Conservation (phyloP, 2,113 vertebrate genomes). For the Limnothrissa miodon region DNA sequence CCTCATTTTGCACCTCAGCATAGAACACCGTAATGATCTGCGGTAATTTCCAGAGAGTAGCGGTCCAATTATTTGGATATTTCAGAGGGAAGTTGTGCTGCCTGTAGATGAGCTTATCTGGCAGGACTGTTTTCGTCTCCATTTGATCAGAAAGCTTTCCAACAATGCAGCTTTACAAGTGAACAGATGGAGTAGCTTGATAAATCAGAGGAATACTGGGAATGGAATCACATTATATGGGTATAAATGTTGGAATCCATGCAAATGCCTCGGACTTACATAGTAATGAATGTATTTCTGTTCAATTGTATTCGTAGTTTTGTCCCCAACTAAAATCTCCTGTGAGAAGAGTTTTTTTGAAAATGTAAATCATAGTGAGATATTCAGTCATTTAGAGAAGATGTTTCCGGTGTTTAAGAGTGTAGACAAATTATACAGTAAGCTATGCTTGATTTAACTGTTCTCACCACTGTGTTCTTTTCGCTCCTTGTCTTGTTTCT, state of each 20-base stretch:
- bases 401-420: neutral
- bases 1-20: neutral
- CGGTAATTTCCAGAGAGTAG: neutral
- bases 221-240: neutral
- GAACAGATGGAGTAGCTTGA: neutral
- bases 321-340: neutral
- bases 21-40: neutral
- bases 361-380: constrained; percentile 29
- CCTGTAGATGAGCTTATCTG: neutral
- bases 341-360: constrained; percentile 9
- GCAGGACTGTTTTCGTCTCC: neutral
- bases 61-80: neutral
- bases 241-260: constrained; percentile 3
- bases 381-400: neutral
- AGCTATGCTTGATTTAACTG: neutral
- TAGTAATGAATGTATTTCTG: constrained; percentile 8
- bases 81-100: neutral
- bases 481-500: neutral
- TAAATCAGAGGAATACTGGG: neutral
- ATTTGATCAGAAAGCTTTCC: neutral
- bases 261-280: neutral
- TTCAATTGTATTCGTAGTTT: neutral
- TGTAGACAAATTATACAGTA: neutral
- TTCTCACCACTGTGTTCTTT: neutral
- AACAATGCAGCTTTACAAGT: neutral